Base-by-base conservation (phyloP, 2,113 vertebrate genomes). In the Pantherophis guttatus region DNA sequence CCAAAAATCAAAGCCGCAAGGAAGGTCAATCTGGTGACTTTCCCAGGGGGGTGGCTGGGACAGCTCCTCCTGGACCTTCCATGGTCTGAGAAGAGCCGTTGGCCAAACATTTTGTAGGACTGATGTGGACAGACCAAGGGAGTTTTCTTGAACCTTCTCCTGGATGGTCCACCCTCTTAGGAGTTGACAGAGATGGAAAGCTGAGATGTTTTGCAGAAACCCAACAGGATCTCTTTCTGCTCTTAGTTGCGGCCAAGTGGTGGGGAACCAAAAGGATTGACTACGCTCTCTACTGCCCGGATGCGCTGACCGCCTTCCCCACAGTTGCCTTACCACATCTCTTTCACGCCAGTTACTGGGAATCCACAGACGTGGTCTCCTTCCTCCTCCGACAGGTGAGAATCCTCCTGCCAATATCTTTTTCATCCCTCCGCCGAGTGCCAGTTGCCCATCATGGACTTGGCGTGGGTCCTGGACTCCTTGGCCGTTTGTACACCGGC, bases 321-420 rank as follows among this genome's bases (percentile, higher is more conserved):
- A 99, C 99, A 0, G 98, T 99, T 65, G 99, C 99, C 15, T 97
- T 99, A 96, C 99, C 99, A 1, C 99, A 99, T 92, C 99, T 99
- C 95, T 99, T 99, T 97, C 99, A 99, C 0, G 99, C 99, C 13
- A 99, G 99, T 96, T 99, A 99, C 98, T 99, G 99, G 99, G 99
- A 99, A 94, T 99, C 99, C 0, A 99, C 99, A 0, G 99, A 99
- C 0, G 99, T 99, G 0, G 99, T 99, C 91, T 99, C 99, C 89
- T 99, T 99, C 96, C 96, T 99, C 48, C 98, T 99, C 81, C 97
- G 99, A 98, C 99, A 99, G 98, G 99, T 99, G 29, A 93, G 96
- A 81, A 2, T 0, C 9, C 5, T 21, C 50, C 55, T 44, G 58
- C n/a, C n/a, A 13, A 13, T 48, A 19, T 7, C 53, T 91, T 24